Conservation (phyloP, 1,140 invertebrate species). For the Halyomorpha halys region DNA sequence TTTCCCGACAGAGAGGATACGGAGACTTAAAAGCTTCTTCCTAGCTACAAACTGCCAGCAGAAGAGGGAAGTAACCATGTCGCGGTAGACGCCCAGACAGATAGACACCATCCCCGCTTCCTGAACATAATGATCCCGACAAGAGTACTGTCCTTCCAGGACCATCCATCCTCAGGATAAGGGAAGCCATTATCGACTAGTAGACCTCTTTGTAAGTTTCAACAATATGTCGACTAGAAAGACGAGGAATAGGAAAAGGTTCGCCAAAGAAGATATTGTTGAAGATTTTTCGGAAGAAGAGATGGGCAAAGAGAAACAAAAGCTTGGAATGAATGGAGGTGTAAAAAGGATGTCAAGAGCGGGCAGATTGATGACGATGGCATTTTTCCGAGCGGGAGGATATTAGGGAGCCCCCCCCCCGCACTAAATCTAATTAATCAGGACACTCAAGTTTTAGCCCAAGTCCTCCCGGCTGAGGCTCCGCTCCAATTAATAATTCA, state of each 20-base stretch:
- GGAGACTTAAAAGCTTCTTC: no score
- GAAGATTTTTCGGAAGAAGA: background rate
- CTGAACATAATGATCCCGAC: no score
- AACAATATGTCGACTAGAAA: no score
- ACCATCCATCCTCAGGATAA: no score
- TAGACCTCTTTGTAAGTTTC: no score
- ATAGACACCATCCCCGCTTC: no score
- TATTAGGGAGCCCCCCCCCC: background rate
- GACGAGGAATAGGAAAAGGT: background rate
- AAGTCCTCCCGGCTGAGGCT: background rate
- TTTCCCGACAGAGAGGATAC: no score
- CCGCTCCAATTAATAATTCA: constrained; percentile 3
- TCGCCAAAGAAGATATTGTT: background rate
- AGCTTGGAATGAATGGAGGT: background rate
- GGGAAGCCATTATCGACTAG: no score
- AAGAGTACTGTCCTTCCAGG: no score
- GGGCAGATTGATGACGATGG: background rate
- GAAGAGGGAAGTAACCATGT: constrained; percentile 1
- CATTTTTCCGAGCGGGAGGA: constrained; percentile 2
- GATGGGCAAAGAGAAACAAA: background rate
- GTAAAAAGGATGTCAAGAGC: background rate
- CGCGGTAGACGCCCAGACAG: background rate
- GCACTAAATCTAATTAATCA: background rate
- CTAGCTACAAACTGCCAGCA: no score
- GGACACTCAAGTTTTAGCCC: background rate